Evolutionary conservation across 2,888 invertebrate genomes (phyloP), one percentile per base, ranked within the genome.

Genomic region (Dryococelus australis): DNA sequence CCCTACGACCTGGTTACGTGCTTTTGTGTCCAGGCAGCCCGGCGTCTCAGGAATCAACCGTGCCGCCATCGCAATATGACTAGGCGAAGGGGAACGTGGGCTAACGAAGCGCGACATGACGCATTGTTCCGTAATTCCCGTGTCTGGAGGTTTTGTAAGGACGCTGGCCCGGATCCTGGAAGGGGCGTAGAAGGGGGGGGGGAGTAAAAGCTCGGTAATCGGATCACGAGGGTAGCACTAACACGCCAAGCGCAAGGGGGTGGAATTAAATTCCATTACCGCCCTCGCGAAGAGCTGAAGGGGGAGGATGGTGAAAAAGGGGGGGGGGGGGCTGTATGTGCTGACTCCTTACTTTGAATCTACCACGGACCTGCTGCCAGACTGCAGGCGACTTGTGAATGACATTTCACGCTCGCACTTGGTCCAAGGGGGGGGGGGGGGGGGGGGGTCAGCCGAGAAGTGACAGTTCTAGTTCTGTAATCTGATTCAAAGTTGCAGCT

Each of bases 201-300:
- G 65, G 65, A 6, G 65, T 5, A 6, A 24, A 24, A 20, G 20
- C 65, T 65, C 65, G 65, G 65, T 65, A 65, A 65, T 65, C 65
- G 24, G 65, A 65, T 65, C 65, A 20, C 65, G 65, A 65, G 65
- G 65, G 24, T 65, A 65, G 65, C 65, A 65, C 65, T 24, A 65
- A 65, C 65, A 65, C 65, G 65, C 24, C 65, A 20, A 65, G 65
- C 65, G 65, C 6, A 24, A 65, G 65, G 65, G 65, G 13, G 13
- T 20, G 65, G 65, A 65, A 65, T 65, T 65, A 65, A 65, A 65
- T 65, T 65, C 65, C 65, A 65, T 65, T 65, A 65, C 65, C 65
- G 16, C 65, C 10, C 65, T 65, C 16, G 65, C 65, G 65, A 9
- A 20, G 10, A 6, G 65, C 13, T 16, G 5, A 65, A 65, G 24